Evolutionary conservation across 2,888 invertebrate species (phyloP).

Genomic region (Drosophila vallismaia): DNA sequence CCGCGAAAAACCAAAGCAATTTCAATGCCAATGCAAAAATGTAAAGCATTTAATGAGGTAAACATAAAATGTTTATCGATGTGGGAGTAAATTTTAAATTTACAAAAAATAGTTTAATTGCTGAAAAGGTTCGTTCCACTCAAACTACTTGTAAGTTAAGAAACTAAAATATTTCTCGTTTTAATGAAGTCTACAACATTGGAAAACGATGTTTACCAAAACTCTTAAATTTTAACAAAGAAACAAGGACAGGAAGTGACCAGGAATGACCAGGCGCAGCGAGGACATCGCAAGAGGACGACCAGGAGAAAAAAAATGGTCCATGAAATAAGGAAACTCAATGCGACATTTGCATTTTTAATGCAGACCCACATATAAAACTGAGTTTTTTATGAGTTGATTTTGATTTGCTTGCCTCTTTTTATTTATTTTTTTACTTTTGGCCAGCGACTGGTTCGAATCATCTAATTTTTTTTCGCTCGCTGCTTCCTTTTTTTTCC

Average conservation of each 20-base stretch:
- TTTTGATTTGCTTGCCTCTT: constrained; percentile 57
- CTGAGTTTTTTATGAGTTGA: constrained; percentile 66
- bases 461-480: constrained; percentile 51
- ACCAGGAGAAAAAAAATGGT: constrained; percentile 20
- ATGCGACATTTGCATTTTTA: constrained; percentile 82
- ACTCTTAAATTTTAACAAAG: constrained; percentile 64
- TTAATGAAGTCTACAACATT: constrained; percentile 14
- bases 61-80: not conserved
- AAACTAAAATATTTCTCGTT: no score
- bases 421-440: constrained; percentile 38
- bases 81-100: constrained; percentile 7
- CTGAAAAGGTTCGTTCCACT: no score
- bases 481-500: constrained; percentile 38
- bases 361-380: constrained; percentile 75
- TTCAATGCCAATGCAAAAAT: not conserved
- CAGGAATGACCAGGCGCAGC: constrained; percentile 37
- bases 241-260: constrained; percentile 50
- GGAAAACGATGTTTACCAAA: constrained; percentile 74
- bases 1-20: constrained; percentile 5
- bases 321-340: constrained; percentile 54
- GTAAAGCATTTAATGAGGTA: not conserved
- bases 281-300: constrained; percentile 37
- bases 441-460: constrained; percentile 59
- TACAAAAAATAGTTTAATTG: no score
- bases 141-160: no score